Evolutionary conservation across 2,797 vertebrate genomes (phyloP), one percentile per base, ranked within the genome.

Genomic region (Sebastes trivittatus): DNA sequence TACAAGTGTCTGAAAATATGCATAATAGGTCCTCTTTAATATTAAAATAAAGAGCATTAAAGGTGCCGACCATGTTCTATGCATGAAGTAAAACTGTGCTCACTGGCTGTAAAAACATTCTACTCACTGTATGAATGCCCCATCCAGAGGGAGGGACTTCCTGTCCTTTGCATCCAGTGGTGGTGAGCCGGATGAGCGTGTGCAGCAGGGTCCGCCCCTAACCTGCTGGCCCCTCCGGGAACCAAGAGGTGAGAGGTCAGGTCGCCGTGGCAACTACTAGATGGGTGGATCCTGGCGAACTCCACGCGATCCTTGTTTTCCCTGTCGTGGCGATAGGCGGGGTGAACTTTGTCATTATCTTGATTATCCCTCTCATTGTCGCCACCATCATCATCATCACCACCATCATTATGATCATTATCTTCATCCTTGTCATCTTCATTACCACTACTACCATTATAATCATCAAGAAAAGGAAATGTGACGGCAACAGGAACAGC

Each of bases 91-190:
- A 64, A 55, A n/a, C 23, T 0, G 46, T n/a, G 30, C 18, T 38
- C 18, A 22, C 20, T 63, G 27, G 25, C 16, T 4, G 7, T 13
- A 25, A 36, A 69, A 46, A 30, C n/a, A 25, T 7, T 77, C 30
- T 78, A 94, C 97, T 94, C 80, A 99, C 98, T 94, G 11, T 98
- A 99, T 23, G 98, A 97, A 90, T 97, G 98, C 10, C 98, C 97
- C 97, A 99, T 98, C 98, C 98, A 99, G 81, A 99, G 90, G 77
- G 98, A 99, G 90, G 98, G 97, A 94, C 98, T 99, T 93, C 97
- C 97, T 59, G 98, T 98, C 84, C 97, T 96, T 88, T 97, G 97
- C 95, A 99, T 97, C 98, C 98, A 99, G 82, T 98, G 97, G 3
- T 97, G 95, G 87, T 98, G 97, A 4, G 97, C 95, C 0, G 97